Base-by-base conservation (phyloP, 2,888 invertebrate genomes). In the Osmoderma eremita region DNA sequence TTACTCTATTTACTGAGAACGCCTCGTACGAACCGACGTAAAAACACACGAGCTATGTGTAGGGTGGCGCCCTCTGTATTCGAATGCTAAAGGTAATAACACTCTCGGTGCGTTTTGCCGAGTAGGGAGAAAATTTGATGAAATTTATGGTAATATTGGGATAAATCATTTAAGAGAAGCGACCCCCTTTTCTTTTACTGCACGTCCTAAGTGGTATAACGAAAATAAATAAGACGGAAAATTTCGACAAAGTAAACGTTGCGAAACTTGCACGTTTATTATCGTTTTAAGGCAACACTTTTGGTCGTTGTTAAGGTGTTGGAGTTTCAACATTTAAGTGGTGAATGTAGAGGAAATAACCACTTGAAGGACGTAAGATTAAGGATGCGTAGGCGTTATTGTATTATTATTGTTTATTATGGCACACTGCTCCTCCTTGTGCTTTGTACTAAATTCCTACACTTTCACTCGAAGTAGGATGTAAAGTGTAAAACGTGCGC, bases 131-230 rank as follows among this genome's bases (percentile, higher is more conserved):
- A 24, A 61, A 61, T 61, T 61, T 45, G 58, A 61, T 61, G 58
- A 61, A 61, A 58, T 58, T 58, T 61, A 36, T 61, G 58, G 58
- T 61, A 61, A 61, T 61, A 58, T 48, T 17, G 24, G 42, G 10
- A 61, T 58, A 58, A 45, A 61, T 61, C 45, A 61, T 61, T 45
- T 61, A 61, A 18, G 24, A 48, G 30, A 10, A 2, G 48, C 20
- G 4, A 8, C 20, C 48, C 17, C 20, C 12, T 3, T 45, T 17
- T 17, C 30, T n/a, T 53, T 36, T 53, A 38, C 38, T 30, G 30
- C 53, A 10, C 38, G 45, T 10, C 18, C 2, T 17, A 45, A 61
- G 18, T 12, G 17, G 3, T 36, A 12, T 61, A 61, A 61, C 36
- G 30, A 45, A 61, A 61, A 30, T 61, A 45, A 61, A 61, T 45